phyloP scores from a whole-genome alignment of 2,888 invertebrate genomes.

The Orthosia gracilis region DNA sequence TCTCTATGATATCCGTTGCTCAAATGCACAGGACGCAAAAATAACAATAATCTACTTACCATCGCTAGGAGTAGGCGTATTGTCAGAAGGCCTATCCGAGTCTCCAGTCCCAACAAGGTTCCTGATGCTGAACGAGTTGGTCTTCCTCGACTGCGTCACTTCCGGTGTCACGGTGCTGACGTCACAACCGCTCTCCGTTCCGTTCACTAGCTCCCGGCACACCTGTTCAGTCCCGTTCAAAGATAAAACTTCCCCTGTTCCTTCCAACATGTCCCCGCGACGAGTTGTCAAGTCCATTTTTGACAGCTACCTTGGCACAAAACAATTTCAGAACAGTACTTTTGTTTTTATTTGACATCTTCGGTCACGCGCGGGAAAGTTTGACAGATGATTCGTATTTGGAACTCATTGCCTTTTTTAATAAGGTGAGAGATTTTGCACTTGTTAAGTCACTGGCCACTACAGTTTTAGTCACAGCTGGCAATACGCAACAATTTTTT shows the following conservation, averaged over 20 bases:
- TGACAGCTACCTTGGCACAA: conserved; percentile 66
- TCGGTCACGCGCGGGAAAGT: conserved; percentile 65
- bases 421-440: conserved; percentile 27
- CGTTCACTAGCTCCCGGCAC: conserved; percentile 81
- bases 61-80: conserved; percentile 76
- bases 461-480: conserved; percentile 51
- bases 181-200: conserved; percentile 79
- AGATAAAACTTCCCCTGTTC: conserved; percentile 68
- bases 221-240: conserved; percentile 79
- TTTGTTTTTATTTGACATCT: conserved; percentile 72
- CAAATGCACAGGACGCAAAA: no score
- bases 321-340: conserved; percentile 66
- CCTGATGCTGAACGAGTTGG: conserved; percentile 86
- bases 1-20: neutral
- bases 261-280: conserved; percentile 80
- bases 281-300: conserved; percentile 90
- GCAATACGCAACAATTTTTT: conserved; percentile 18
- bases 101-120: conserved; percentile 86
- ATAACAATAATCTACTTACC: conserved; percentile 75
- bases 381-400: conserved; percentile 62
- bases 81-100: conserved; percentile 80
- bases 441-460: conserved; percentile 61
- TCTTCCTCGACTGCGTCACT: conserved; percentile 80
- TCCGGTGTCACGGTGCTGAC: conserved; percentile 80
- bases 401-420: conserved; percentile 69